phyloP scores from a whole-genome alignment of 2,888 invertebrate species.

The Salticus scenicus region DNA sequence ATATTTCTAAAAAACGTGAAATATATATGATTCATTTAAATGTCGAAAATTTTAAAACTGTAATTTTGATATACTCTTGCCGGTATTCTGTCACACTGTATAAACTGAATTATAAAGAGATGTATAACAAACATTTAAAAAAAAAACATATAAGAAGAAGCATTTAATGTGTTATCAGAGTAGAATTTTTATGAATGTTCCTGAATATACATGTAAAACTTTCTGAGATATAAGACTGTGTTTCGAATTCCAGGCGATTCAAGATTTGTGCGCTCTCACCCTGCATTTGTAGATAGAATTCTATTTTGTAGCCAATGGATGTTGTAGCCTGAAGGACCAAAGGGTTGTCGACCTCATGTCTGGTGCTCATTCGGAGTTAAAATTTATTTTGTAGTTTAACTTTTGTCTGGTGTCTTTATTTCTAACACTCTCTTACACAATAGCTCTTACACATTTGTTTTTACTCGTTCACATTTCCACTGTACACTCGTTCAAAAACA shows the following conservation, averaged over 20 bases:
- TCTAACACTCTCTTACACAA: slow-evolving; percentile 1
- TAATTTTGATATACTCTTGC: too few relatives aligned
- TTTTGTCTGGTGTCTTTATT: slow-evolving; percentile 43
- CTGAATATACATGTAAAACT: neutral
- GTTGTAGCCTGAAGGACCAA: slow-evolving; percentile 68
- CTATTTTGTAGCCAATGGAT: slow-evolving; percentile 63
- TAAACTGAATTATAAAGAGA: too few relatives aligned
- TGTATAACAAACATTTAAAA: too few relatives aligned
- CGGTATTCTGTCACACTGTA: too few relatives aligned
- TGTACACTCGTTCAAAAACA: neutral
- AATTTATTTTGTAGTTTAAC: slow-evolving; percentile 68
- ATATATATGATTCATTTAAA: too few relatives aligned
- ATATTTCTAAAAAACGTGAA: too few relatives aligned
- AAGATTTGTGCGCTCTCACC: slow-evolving; percentile 24
- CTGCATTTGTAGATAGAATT: slow-evolving; percentile 59
- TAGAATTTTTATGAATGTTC: slow-evolving; percentile 5
- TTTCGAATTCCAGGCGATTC: slow-evolving; percentile 13
- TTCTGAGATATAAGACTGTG: neutral
- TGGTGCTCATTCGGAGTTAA: slow-evolving; percentile 68
- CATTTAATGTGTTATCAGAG: too few relatives aligned
- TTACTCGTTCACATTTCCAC: too few relatives aligned
- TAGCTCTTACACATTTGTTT: neutral
- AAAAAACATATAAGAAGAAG: too few relatives aligned
- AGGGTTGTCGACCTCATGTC: slow-evolving; percentile 68
- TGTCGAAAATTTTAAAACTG: too few relatives aligned